Conservation (phyloP, 2,113 vertebrate species). For the Leuciscus idus region DNA sequence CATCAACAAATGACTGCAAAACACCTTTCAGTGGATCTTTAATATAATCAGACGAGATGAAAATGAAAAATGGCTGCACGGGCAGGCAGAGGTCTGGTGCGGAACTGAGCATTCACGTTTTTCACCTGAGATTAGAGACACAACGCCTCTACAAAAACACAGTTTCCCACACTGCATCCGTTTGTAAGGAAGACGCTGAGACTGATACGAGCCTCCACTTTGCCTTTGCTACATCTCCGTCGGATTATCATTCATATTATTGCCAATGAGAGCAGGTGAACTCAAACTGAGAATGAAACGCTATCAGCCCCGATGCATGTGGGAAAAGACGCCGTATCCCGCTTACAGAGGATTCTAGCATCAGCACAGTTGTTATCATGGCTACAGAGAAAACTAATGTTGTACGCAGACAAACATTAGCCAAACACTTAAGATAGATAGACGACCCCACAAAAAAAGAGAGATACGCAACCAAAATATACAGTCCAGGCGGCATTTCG, state of each 20-base stretch:
- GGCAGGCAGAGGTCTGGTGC: constrained; percentile 15
- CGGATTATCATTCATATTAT: constrained; percentile 48
- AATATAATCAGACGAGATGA: background rate
- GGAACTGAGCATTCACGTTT: background rate
- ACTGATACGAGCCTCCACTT: constrained; percentile 34
- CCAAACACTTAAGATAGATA: background rate
- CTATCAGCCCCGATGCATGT: constrained; percentile 35
- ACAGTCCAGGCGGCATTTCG: constrained; percentile 43
- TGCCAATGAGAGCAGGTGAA: constrained; percentile 53
- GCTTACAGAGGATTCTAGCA: constrained; percentile 42
- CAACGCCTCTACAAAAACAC: constrained; percentile 40
- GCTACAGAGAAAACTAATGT: constrained; percentile 55
- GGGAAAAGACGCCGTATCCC: constrained; percentile 42
- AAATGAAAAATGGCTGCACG: background rate
- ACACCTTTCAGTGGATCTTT: background rate
- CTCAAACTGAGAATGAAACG: constrained; percentile 50
- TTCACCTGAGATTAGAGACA: constrained; percentile 59
- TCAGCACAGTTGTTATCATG: constrained; percentile 56
- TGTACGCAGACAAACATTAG: constrained; percentile 34
- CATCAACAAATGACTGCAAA: background rate
- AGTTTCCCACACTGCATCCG: constrained; percentile 41
- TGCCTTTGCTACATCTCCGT: constrained; percentile 48
- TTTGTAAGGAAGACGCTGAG: constrained; percentile 36
- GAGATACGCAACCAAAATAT: constrained; percentile 23
- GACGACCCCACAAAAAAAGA: background rate